These are phyloP conservation scores for Poecile atricapillus DNA, from an alignment of 2,113 vertebrate genomes.

Conservation along the genomic window DNA sequence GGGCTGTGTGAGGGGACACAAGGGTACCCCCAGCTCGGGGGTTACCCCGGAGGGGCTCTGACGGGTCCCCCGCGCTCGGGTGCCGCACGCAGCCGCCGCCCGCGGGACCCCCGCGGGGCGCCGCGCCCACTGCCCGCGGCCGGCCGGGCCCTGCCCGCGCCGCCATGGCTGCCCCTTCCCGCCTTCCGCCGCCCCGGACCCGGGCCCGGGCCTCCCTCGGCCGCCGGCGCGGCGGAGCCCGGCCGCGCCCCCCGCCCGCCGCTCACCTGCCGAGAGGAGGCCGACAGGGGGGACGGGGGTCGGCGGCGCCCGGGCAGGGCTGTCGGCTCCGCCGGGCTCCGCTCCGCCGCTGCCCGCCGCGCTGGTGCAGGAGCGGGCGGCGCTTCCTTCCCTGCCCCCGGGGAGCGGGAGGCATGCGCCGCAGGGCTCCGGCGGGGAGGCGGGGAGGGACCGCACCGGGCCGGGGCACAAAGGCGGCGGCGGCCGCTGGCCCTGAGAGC, in stretches of 20 bases:
- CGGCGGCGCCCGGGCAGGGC: neutral
- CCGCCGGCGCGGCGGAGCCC: too few species aligned
- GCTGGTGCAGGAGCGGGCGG: neutral
- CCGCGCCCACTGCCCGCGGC: neutral
- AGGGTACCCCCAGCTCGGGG: neutral
- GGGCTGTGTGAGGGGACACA: neutral
- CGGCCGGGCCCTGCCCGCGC: too few species aligned
- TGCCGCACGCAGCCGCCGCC: neutral
- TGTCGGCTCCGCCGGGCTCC: neutral
- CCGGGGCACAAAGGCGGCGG: constrained; percentile 20
- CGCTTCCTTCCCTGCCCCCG: constrained; percentile 15
- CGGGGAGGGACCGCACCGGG: neutral
- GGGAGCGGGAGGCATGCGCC: neutral
- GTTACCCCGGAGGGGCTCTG: neutral
- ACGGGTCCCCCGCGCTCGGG: too few species aligned
- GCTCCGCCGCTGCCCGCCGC: neutral
- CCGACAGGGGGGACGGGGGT: neutral
- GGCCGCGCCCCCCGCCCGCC: neutral
- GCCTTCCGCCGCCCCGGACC: too few species aligned
- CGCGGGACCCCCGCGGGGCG: too few species aligned
- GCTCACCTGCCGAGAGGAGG: neutral
- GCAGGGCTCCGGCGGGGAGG: constrained; percentile 22
- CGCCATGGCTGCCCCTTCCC: too few species aligned
- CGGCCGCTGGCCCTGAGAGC: neutral
- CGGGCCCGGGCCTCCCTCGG: too few species aligned